A percentile compares a stretch with the other conserved stretches of the same genome.
Conservation (phyloP, 2,113 vertebrate genomes). For the Gnathonemus echidnorhynchus region DNA sequence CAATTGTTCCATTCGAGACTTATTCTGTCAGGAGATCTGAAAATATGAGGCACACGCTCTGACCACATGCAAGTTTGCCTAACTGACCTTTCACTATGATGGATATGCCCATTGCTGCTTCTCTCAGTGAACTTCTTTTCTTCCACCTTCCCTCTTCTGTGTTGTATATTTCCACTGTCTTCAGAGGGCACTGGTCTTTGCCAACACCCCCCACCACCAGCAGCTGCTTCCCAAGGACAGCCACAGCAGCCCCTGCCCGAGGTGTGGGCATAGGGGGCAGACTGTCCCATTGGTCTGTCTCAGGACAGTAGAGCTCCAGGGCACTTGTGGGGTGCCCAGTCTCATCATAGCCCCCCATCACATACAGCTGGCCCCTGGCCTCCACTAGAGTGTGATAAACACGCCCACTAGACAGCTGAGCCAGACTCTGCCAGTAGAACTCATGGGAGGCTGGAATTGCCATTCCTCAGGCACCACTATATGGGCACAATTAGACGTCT, state of each 20-base stretch:
- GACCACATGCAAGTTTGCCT: neutral
- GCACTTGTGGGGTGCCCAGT: conserved; percentile 70
- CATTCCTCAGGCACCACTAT: conserved; percentile 55
- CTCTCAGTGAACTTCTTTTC: conserved; percentile 79
- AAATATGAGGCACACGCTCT: neutral
- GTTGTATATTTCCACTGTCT: conserved; percentile 86
- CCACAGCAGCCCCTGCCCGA: conserved; percentile 78
- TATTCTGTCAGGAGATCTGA: neutral
- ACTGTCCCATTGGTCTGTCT: conserved; percentile 81
- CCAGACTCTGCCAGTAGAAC: conserved; percentile 88
- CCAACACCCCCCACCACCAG: conserved; percentile 89
- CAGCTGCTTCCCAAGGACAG: conserved; percentile 83
- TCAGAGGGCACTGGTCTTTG: conserved; percentile 77
- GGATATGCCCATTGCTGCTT: conserved; percentile 88
- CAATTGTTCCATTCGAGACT: neutral
- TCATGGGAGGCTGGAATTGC: conserved; percentile 72
- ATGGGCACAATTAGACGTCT: conserved; percentile 15
- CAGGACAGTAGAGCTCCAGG: conserved; percentile 84
- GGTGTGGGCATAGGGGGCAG: conserved; percentile 81
- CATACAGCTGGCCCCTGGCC: conserved; percentile 81
- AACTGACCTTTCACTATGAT: conserved; percentile 80
- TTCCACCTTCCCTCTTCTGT: conserved; percentile 91
- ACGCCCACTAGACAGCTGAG: conserved; percentile 73
- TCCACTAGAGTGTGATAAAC: conserved; percentile 86
- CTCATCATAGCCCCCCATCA: conserved; percentile 86